Percentiles rank a stretch among this genome's conserved stretches.
These are phyloP conservation scores for Mionectes olivaceus DNA, from an alignment of 2,797 vertebrate genomes.

Conservation along the genomic window DNA sequence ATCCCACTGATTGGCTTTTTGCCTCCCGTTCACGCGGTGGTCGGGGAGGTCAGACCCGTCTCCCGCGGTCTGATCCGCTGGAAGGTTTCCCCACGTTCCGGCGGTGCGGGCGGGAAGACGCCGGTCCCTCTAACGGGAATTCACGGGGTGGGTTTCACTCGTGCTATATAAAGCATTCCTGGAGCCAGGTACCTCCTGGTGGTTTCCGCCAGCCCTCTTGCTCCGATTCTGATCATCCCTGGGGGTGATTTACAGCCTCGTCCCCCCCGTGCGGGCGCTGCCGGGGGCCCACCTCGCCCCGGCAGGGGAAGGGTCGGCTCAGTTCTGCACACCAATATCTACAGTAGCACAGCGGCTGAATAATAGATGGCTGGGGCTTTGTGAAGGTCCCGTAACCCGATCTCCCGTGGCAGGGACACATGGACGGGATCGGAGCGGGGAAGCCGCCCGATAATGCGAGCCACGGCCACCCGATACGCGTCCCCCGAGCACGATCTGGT, in stretches of 20 bases:
- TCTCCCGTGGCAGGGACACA: slow-evolving; percentile 26
- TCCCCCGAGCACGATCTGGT: slow-evolving; percentile 67
- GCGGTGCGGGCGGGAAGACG: background rate
- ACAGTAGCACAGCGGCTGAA: slow-evolving; percentile 49
- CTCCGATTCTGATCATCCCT: background rate
- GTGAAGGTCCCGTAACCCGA: slow-evolving; percentile 67
- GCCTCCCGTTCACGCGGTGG: accelerated
- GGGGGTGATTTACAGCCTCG: background rate
- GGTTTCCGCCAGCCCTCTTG: slow-evolving; percentile 22
- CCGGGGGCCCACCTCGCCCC: background rate
- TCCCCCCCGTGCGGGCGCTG: background rate
- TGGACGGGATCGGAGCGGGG: slow-evolving; percentile 32
- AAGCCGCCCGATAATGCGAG: slow-evolving; percentile 62
- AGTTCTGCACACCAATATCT: background rate
- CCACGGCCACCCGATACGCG: slow-evolving; percentile 61
- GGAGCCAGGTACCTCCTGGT: slow-evolving; percentile 16
- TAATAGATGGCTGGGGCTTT: slow-evolving; percentile 70
- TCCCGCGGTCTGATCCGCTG: background rate
- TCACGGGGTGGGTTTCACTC: background rate
- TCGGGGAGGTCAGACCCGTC: background rate
- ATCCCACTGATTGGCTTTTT: background rate
- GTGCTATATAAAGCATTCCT: slow-evolving; percentile 43
- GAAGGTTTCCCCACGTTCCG: background rate
- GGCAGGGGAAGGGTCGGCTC: background rate
- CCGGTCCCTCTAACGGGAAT: slow-evolving; percentile 41